Percentiles rank a stretch among this genome's conserved stretches.
Evolutionary conservation across 1,140 invertebrate genomes (phyloP).

Genomic region (Seison nebaliae): DNA sequence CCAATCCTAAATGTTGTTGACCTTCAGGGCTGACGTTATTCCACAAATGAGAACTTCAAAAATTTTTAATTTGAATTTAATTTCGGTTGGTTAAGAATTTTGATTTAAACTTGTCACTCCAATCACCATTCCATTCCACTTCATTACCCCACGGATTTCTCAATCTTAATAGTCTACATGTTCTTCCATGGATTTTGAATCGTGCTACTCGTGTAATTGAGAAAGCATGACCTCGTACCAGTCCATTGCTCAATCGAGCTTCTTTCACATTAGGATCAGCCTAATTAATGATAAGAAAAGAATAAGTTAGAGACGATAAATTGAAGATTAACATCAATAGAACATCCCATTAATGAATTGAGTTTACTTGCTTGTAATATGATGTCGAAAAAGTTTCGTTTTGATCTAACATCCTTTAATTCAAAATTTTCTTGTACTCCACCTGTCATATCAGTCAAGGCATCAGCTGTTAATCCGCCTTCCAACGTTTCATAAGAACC

Average conservation of each 20-base stretch:
- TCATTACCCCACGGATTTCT: constrained; percentile 92
- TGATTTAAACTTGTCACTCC: constrained; percentile 12
- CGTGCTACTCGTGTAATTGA: constrained; percentile 11
- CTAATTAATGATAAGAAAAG: background rate
- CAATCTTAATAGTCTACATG: constrained; percentile 1
- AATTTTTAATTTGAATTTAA: background rate
- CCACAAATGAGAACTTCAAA: background rate
- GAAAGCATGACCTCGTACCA: constrained; percentile 11
- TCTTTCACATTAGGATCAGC: constrained; percentile 2
- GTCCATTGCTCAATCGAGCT: constrained; percentile 6
- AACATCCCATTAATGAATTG: constrained; percentile 6
- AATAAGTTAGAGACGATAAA: background rate
- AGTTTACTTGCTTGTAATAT: constrained; percentile 2
- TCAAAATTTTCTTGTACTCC: constrained; percentile 24
- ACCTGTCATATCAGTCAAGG: constrained; percentile 22
- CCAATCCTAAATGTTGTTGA: constrained; percentile 46
- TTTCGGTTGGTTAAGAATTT: background rate
- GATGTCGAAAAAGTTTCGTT: constrained; percentile 1
- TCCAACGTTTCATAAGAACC: constrained; percentile 22
- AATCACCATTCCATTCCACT: constrained; percentile 67
- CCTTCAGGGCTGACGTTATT: background rate
- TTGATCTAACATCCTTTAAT: constrained; percentile 16
- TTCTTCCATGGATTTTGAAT: constrained; percentile 1
- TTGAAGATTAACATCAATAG: constrained; percentile 4
- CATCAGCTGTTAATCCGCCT: constrained; percentile 22